Percentiles rank a stretch among this genome's conserved stretches.
These are phyloP conservation scores for Drosophila teissieri DNA, from an alignment of 1,140 invertebrate genomes.

Conservation along the genomic window DNA sequence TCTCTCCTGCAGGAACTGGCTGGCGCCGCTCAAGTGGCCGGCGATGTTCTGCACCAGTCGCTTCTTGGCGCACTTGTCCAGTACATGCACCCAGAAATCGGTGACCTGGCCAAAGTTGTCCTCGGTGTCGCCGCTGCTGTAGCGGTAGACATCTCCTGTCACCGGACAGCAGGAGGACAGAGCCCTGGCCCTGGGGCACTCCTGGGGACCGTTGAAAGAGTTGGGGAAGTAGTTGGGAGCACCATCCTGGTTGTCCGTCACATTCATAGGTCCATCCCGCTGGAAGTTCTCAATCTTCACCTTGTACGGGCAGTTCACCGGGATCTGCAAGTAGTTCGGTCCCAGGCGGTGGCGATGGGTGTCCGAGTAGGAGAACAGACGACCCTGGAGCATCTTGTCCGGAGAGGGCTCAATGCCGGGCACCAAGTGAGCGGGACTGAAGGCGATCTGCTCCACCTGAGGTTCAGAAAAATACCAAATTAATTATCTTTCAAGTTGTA, in stretches of 20 bases:
- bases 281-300: constrained; percentile 91
- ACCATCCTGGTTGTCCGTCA: constrained; percentile 89
- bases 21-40: constrained; percentile 90
- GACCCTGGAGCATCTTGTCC: constrained; percentile 97
- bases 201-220: constrained; percentile 93
- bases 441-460: constrained; percentile 96
- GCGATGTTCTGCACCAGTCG: constrained; percentile 93
- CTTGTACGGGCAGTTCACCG: constrained; percentile 96
- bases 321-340: constrained; percentile 95
- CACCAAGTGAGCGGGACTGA: constrained; percentile 95
- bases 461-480: neutral
- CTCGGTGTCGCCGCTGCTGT: constrained; percentile 91
- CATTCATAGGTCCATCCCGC: constrained; percentile 92
- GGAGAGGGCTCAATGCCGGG: constrained; percentile 96
- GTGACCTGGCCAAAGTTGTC: constrained; percentile 96
- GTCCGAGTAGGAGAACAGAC: constrained; percentile 97
- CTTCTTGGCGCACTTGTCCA: constrained; percentile 89
- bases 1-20: constrained; percentile 93
- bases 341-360: constrained; percentile 97
- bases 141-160: constrained; percentile 89
- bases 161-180: constrained; percentile 86
- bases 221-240: constrained; percentile 98
- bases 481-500: neutral
- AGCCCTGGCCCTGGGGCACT: constrained; percentile 86
- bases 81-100: constrained; percentile 92